Evolutionary conservation across 2,888 invertebrate species (phyloP), one percentile per base, ranked within the genome.

Genomic region (Notodonta ziczac): DNA sequence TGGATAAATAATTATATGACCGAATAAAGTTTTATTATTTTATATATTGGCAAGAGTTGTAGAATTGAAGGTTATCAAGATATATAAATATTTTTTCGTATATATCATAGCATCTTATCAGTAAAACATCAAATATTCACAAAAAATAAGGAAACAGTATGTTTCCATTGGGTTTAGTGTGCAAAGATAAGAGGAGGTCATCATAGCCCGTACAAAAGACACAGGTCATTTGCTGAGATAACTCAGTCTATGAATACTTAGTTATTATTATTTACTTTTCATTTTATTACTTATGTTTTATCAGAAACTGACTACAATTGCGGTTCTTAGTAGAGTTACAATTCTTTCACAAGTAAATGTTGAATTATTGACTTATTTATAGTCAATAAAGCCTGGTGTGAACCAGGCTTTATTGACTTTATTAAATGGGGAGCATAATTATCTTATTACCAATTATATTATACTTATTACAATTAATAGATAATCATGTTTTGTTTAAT

Each of bases 161-260:
- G 83, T 85, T 88, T 91, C 88, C 88, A 87, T 80, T 86, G 80
- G 82, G 78, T 85, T 89, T 86, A 80, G 83, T 80, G 62, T 83
- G 79, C 78, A 82, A 83, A 88, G 93, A 93, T 93, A 93, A 92
- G 77, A 74, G 65, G 82, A 88, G 93, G 93, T 93, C 91, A 93
- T 84, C 83, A 77, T 78, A 83, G 85, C 73, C 78, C 79, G 82
- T 84, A 86, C 82, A 80, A 87, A 89, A 90, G 87, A 89, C 88
- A 83, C 81, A 86, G 93, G 93, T 93, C 93, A 93, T 76, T 82
- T 80, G 73, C 79, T 77, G 75, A 86, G 93, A 93, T 93, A 93
- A 92, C 80, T 84, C 73, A 73, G 78, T 83, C 83, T 86, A 84
- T 86, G 85, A 83, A 84, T 84, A 85, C 74, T 74, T 82, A 79